phyloP scores from a whole-genome alignment of 2,797 vertebrate species.

The Phalloptychus januarius region DNA sequence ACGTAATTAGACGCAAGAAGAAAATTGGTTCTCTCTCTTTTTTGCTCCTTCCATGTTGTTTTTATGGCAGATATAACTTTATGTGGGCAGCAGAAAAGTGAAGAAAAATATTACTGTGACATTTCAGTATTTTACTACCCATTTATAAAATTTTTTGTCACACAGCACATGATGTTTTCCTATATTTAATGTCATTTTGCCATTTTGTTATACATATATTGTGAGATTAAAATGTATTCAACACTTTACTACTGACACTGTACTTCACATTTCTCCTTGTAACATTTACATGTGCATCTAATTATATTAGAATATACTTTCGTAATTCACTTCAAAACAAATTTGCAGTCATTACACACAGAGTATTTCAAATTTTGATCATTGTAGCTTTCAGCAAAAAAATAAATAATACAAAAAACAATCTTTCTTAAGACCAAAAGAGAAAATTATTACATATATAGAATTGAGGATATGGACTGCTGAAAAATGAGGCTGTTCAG shows the following conservation, averaged over 20 bases:
- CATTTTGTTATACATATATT: conserved; percentile 13
- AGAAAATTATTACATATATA: not conserved
- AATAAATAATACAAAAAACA: too few species aligned
- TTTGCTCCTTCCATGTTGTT: conserved; percentile 17
- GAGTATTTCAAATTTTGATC: not conserved
- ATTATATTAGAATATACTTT: not conserved
- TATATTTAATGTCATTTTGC: conserved; percentile 3
- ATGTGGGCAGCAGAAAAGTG: conserved; percentile 24
- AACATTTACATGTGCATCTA: not conserved
- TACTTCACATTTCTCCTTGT: not conserved
- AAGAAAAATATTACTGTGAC: conserved; percentile 42
- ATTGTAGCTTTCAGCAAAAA: not conserved
- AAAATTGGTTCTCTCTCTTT: conserved; percentile 21
- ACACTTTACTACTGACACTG: not conserved
- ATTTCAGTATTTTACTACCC: conserved; percentile 37
- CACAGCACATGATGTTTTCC: conserved; percentile 31
- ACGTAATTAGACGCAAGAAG: conserved; percentile 41
- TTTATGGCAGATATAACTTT: conserved; percentile 49
- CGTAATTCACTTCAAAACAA: not conserved
- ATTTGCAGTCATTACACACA: not conserved
- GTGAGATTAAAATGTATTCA: conserved; percentile 54
- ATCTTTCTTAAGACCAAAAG: not conserved
- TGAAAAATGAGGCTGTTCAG: not conserved
- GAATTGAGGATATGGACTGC: not conserved
- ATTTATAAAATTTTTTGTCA: conserved; percentile 1